Conservation (phyloP, 2,888 invertebrate species). For the Conchocele bisecta region DNA sequence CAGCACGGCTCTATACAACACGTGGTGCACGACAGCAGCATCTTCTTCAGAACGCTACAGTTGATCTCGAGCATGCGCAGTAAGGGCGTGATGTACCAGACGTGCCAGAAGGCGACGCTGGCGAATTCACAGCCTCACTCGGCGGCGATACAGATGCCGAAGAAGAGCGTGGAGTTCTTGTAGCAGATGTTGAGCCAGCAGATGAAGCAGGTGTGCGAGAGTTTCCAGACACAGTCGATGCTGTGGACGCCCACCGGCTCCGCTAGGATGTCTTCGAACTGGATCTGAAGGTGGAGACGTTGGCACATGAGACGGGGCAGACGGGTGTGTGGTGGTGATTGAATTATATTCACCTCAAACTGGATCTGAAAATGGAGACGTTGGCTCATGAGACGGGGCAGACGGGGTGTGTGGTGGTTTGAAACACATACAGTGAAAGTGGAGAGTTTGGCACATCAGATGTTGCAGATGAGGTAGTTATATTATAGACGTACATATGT, state of each 20-base stretch:
- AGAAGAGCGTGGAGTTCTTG: slow-evolving; percentile 86
- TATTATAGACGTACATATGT: too few species aligned
- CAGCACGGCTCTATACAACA: slow-evolving; percentile 70
- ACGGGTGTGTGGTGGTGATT: too few species aligned
- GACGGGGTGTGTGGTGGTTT: too few species aligned
- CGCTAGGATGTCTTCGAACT: slow-evolving; percentile 71
- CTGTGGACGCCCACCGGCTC: slow-evolving; percentile 71
- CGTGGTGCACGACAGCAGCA: slow-evolving; percentile 85
- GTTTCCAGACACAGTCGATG: slow-evolving; percentile 89
- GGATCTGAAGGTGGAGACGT: slow-evolving; percentile 58
- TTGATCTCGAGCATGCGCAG: slow-evolving; percentile 87
- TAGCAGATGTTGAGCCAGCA: slow-evolving; percentile 88
- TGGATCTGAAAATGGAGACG: too few species aligned
- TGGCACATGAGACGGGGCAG: too few species aligned
- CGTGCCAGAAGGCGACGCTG: slow-evolving; percentile 86
- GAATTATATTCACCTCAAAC: too few species aligned
- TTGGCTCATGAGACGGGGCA: too few species aligned
- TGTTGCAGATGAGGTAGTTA: too few species aligned
- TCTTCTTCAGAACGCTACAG: slow-evolving; percentile 60
- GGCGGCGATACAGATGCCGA: slow-evolving; percentile 86
- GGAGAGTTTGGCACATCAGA: too few species aligned
- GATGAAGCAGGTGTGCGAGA: slow-evolving; percentile 86
- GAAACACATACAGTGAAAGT: too few species aligned
- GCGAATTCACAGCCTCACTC: slow-evolving; percentile 82
- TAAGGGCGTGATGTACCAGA: slow-evolving; percentile 89